Percentiles rank a stretch among this genome's conserved stretches.
phyloP scores from a whole-genome alignment of 2,113 vertebrate genomes.

The Forbesichthys papilliferus region DNA sequence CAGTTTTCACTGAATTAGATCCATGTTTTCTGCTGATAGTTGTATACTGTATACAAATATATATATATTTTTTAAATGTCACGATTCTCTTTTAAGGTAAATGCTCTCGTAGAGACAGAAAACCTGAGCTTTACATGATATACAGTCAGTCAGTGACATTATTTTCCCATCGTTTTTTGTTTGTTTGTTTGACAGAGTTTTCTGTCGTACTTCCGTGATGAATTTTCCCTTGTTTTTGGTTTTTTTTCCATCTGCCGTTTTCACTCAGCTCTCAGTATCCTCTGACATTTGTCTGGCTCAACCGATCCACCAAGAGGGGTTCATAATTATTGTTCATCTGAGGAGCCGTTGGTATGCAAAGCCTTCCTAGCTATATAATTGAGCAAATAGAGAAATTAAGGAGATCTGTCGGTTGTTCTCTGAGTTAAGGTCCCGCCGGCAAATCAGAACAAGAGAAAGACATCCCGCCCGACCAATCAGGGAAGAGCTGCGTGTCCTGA shows the following conservation, averaged over 20 bases:
- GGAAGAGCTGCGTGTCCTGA: slow-evolving; percentile 32
- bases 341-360: slow-evolving; percentile 42
- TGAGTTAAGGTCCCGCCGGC: slow-evolving; percentile 53
- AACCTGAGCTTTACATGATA: slow-evolving; percentile 13
- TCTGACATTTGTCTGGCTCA: slow-evolving; percentile 68
- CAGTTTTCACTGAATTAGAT: neutral
- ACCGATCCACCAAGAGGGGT: slow-evolving; percentile 48
- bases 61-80: neutral
- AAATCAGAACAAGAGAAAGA: slow-evolving; percentile 31
- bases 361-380: slow-evolving; percentile 29
- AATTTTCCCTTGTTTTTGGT: slow-evolving; percentile 7
- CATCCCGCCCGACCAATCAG: slow-evolving; percentile 6
- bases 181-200: too few relatives aligned
- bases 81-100: too few relatives aligned
- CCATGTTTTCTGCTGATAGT: neutral
- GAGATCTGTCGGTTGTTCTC: slow-evolving; percentile 30
- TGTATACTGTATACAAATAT: neutral
- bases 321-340: slow-evolving; percentile 28
- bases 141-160: neutral
- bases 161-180: neutral
- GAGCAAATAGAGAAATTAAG: slow-evolving; percentile 28
- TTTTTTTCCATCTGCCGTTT: slow-evolving; percentile 66
- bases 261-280: slow-evolving; percentile 68
- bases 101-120: too few relatives aligned
- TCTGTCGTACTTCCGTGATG: neutral